Conservation (phyloP, 30 jellyfish, hydroid and myxozoan species). For the Aurelia sp. region DNA sequence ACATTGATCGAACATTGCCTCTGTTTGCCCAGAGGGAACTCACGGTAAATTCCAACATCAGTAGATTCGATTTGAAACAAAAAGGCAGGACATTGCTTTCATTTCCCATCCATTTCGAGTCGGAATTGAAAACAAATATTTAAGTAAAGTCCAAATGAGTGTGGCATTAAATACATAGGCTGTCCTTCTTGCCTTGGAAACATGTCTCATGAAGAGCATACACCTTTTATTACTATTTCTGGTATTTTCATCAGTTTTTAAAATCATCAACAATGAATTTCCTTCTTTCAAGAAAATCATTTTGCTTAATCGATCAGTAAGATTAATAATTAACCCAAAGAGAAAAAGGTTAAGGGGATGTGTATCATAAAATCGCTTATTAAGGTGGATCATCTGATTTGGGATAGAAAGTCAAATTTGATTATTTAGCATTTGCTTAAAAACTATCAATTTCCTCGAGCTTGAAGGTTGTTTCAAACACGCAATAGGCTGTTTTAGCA, state of each 20-base stretch:
- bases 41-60: background rate
- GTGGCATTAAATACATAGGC: slow-evolving; percentile 31
- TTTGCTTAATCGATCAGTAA: background rate
- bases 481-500: too few species aligned
- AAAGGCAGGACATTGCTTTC: slow-evolving; percentile 28
- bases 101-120: slow-evolving; percentile 36
- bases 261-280: slow-evolving; percentile 14
- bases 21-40: slow-evolving; percentile 27
- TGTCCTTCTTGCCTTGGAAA: slow-evolving; percentile 29
- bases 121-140: slow-evolving; percentile 36
- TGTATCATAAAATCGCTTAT: slow-evolving; percentile 5
- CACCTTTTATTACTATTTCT: slow-evolving; percentile 39
- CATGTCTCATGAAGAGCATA: background rate
- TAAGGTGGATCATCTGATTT: background rate
- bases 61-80: slow-evolving; percentile 26
- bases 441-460: slow-evolving; percentile 37
- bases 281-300: slow-evolving; percentile 28
- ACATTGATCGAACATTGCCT: background rate
- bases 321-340: background rate
- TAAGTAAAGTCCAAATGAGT: slow-evolving; percentile 15
- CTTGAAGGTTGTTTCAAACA: slow-evolving; percentile 15
- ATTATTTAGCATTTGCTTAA: background rate
- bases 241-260: slow-evolving; percentile 27
- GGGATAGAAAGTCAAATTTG: slow-evolving; percentile 6
- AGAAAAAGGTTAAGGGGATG: background rate